phyloP scores from a whole-genome alignment of 2,888 invertebrate species.

The Linyphia triangularis region DNA sequence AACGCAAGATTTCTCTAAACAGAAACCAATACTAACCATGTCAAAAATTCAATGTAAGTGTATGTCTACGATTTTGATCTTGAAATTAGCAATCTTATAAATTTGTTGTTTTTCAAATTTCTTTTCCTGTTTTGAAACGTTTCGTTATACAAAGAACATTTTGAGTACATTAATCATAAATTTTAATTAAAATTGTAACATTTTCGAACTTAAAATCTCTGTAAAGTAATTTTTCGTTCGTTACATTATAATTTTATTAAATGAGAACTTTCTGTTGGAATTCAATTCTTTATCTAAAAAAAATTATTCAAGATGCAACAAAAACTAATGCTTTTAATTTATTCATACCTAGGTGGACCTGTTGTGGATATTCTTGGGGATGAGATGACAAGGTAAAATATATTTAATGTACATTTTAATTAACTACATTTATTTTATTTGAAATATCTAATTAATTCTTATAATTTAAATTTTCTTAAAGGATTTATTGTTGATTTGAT shows the following conservation, averaged over 20 bases:
- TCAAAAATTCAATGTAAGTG: conserved; percentile 48
- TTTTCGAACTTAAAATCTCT: no score
- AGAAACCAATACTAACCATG: not conserved
- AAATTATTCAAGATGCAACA: not conserved
- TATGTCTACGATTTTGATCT: not conserved
- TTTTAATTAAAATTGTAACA: no score
- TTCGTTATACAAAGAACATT: no score
- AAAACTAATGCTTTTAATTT: not conserved
- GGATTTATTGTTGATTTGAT: no score
- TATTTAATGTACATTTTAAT: no score
- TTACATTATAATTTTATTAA: no score
- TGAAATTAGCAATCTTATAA: not conserved
- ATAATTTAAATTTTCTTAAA: no score
- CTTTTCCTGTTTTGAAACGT: no score
- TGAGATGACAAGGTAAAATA: conserved; percentile 88
- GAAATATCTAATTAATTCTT: not conserved
- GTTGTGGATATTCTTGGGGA: conserved; percentile 96
- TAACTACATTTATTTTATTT: not conserved
- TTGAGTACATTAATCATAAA: no score
- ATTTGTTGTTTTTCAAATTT: not conserved
- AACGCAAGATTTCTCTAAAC: not conserved
- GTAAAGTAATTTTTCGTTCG: no score
- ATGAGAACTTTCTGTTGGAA: no score
- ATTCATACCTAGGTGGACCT: conserved; percentile 83
- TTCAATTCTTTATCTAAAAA: no score